Evolutionary conservation across 2,113 vertebrate species (phyloP).

Genomic region (Callipepla californica): DNA sequence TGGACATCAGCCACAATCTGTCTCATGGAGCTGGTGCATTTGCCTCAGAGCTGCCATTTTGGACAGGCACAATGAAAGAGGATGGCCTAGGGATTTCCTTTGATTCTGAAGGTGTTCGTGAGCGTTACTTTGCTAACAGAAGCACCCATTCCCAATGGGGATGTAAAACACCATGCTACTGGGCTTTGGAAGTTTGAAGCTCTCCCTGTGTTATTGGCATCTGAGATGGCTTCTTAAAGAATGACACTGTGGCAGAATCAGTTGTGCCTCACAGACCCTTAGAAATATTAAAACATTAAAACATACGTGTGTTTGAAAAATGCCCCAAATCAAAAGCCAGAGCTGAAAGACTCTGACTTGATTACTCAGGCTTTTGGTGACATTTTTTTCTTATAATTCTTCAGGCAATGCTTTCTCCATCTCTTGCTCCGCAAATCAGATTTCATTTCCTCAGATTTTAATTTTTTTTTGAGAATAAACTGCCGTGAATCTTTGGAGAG

Average conservation of each 20-base stretch:
- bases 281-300: constrained; percentile 49
- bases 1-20: neutral
- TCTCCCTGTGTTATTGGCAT: neutral
- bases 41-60: neutral
- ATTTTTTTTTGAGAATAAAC: constrained; percentile 30
- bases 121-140: neutral
- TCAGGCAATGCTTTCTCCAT: constrained; percentile 14
- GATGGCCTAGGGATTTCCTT: neutral
- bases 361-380: neutral
- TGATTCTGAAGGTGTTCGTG: neutral
- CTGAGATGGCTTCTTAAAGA: neutral
- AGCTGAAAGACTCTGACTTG: constrained; percentile 12
- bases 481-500: constrained; percentile 37
- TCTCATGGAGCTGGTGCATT: rapidly evolving
- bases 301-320: neutral
- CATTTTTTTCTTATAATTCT: neutral
- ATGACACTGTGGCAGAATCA: neutral
- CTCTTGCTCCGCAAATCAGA: constrained; percentile 18
- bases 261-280: neutral
- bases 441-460: constrained; percentile 37
- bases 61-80: neutral
- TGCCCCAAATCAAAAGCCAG: neutral
- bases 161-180: neutral
- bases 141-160: neutral
- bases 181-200: neutral